These are phyloP conservation scores for Sphaerodactylus townsendi DNA, from an alignment of 2,113 vertebrate genomes.

Conservation along the genomic window DNA sequence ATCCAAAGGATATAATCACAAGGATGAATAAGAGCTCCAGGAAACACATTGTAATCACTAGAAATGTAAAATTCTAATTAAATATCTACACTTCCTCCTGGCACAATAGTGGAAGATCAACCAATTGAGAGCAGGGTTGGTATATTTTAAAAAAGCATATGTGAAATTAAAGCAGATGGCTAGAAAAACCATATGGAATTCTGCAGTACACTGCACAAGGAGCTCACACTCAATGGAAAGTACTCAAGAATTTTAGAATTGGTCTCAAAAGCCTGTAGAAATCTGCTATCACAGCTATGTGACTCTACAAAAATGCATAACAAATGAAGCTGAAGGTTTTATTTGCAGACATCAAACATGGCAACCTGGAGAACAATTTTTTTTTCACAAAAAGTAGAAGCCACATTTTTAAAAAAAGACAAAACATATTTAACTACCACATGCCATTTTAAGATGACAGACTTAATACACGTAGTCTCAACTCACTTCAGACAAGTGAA, in stretches of 20 bases:
- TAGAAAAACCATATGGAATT: background rate
- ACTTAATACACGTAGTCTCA: constrained; percentile 18
- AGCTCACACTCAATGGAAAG: background rate
- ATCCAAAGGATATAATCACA: constrained; percentile 9
- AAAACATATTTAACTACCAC: constrained; percentile 48
- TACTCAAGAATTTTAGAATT: constrained; percentile 17
- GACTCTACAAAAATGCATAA: constrained; percentile 12
- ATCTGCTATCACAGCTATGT: background rate
- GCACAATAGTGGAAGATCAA: background rate
- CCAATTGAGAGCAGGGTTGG: background rate
- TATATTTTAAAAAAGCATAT: constrained; percentile 4
- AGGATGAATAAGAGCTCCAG: constrained; percentile 11
- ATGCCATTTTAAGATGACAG: constrained; percentile 44
- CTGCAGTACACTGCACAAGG: background rate
- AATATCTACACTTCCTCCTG: background rate
- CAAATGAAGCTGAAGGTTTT: constrained; percentile 34
- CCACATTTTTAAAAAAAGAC: constrained; percentile 41
- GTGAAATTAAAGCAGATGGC: background rate
- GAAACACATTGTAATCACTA: background rate
- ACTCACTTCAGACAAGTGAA: background rate
- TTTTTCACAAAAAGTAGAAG: constrained; percentile 26
- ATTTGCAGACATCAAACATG: constrained; percentile 28
- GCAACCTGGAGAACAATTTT: constrained; percentile 8
- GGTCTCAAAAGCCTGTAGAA: constrained; percentile 13
- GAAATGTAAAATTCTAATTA: constrained; percentile 1